Evolutionary conservation across 1,140 invertebrate species (phyloP).

Genomic region (Vanessa atalanta): DNA sequence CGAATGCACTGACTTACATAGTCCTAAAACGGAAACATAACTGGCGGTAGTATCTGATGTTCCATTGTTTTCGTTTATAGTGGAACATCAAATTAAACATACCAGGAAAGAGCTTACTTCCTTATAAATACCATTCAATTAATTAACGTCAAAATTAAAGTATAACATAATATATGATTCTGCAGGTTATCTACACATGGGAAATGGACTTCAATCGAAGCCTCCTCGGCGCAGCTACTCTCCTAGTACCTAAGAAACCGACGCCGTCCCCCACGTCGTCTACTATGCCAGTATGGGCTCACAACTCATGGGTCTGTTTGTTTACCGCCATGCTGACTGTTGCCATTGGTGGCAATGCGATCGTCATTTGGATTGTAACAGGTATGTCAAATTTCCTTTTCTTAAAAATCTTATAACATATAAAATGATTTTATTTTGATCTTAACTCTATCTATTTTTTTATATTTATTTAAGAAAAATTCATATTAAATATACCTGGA

Average conservation of each 20-base stretch:
- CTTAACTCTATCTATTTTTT: no score
- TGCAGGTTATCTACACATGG: conserved; percentile 76
- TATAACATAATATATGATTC: neutral
- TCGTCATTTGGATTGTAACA: conserved; percentile 94
- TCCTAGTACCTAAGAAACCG: conserved; percentile 60
- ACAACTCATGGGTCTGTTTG: conserved; percentile 86
- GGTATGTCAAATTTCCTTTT: conserved; percentile 42
- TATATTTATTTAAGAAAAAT: no score
- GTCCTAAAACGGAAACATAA: no score
- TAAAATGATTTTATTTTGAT: no score
- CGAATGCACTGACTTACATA: no score
- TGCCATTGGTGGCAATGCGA: conserved; percentile 90
- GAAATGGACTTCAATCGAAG: conserved; percentile 78
- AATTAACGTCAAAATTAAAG: neutral
- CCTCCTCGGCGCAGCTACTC: conserved; percentile 62
- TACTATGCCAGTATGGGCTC: conserved; percentile 83
- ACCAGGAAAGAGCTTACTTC: no score
- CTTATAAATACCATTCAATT: neutral
- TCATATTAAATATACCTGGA: no score
- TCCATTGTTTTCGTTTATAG: no score
- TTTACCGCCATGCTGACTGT: conserved; percentile 89
- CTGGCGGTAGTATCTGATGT: no score
- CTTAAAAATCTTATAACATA: neutral
- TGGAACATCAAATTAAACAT: no score
- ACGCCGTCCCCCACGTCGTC: conserved; percentile 45